Evolutionary conservation across 2,797 vertebrate genomes (phyloP).

Genomic region (Spinus pinus): DNA sequence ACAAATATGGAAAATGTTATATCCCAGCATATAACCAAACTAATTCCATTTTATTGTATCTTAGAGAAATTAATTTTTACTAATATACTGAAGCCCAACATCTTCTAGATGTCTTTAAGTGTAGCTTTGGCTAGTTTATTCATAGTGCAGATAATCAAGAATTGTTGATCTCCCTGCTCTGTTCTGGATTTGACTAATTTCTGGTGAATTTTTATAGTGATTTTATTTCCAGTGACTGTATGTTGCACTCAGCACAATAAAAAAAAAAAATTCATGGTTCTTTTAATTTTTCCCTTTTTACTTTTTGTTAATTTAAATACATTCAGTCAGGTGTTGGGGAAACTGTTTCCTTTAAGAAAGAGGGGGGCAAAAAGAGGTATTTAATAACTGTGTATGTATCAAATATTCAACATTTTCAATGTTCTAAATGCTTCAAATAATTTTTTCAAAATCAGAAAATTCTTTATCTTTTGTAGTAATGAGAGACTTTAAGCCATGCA

Average conservation of each 20-base stretch:
- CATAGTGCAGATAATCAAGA: not conserved
- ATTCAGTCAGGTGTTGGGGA: not conserved
- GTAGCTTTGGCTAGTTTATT: not conserved
- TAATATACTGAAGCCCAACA: not conserved
- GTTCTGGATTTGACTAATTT: not conserved
- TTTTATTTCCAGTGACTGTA: not conserved
- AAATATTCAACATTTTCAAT: not conserved
- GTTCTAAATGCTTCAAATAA: not conserved
- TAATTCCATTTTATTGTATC: not conserved
- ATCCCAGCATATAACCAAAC: not conserved
- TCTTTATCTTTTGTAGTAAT: not conserved
- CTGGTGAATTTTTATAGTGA: not conserved
- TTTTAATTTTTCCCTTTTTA: not conserved
- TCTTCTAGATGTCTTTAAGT: not conserved
- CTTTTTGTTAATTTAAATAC: not conserved
- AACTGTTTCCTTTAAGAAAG: not conserved
- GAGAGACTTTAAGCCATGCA: not conserved
- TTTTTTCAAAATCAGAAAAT: not conserved
- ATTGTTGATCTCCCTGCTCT: not conserved
- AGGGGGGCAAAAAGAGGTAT: accelerated
- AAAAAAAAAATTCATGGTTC: not conserved
- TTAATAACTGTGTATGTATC: not conserved
- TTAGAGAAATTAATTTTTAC: not conserved
- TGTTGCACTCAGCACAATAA: not conserved
- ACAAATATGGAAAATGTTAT: not conserved